Evolutionary conservation across 2,797 vertebrate genomes (phyloP).

Genomic region (Anguilla anguilla): DNA sequence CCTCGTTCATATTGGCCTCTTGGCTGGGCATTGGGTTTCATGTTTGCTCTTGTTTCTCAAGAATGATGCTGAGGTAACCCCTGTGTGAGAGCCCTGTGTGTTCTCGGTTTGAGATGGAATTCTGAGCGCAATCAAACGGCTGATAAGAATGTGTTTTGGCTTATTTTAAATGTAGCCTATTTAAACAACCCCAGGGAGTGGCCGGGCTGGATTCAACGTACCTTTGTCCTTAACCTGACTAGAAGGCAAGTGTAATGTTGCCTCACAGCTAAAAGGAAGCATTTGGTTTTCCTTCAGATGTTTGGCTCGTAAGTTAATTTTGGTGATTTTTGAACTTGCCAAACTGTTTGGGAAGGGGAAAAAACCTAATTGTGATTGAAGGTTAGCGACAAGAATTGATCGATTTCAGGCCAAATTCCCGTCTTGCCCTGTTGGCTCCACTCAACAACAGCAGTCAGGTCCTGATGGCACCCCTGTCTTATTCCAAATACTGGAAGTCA

Average conservation of each 20-base stretch:
- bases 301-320: too few relatives aligned
- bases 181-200: too few relatives aligned
- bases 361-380: not conserved
- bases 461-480: not conserved
- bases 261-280: too few relatives aligned
- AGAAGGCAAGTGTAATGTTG: too few relatives aligned
- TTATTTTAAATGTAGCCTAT: too few relatives aligned
- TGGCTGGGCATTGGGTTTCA: not conserved
- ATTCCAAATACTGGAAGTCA: not conserved
- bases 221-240: too few relatives aligned
- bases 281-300: too few relatives aligned
- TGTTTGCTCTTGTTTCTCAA: constrained; percentile 1
- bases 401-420: not conserved
- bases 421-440: not conserved
- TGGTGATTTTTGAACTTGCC: not conserved
- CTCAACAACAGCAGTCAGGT: too few relatives aligned
- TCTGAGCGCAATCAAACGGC: not conserved
- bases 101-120: not conserved
- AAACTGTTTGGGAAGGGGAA: not conserved
- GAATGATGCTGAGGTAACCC: not conserved
- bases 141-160: not conserved
- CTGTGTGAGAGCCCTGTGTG: not conserved
- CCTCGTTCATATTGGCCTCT: not conserved
- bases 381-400: not conserved
- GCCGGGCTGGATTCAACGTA: too few relatives aligned